Conservation (phyloP, 1,140 invertebrate genomes). For the Idris sp. region DNA sequence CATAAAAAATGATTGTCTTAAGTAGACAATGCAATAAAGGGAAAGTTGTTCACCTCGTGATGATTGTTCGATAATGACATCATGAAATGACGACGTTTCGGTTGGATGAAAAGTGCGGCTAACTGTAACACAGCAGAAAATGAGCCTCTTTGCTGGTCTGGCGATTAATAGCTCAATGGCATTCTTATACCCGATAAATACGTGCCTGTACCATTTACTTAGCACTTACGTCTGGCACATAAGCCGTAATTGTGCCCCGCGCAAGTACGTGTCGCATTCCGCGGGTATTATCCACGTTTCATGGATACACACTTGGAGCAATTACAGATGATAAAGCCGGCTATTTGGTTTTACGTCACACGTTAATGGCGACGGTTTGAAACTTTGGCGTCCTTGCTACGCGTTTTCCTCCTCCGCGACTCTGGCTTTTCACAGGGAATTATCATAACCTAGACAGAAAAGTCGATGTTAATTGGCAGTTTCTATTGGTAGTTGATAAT, state of each 20-base stretch:
- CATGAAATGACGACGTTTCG: slow-evolving; percentile 56
- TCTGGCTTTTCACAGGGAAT: too few species aligned
- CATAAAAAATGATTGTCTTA: too few species aligned
- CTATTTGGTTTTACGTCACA: slow-evolving; percentile 50
- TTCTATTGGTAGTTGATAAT: not conserved
- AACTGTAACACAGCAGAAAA: slow-evolving; percentile 49
- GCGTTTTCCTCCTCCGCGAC: not conserved
- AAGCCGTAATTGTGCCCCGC: slow-evolving; percentile 46
- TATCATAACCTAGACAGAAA: slow-evolving; percentile 6
- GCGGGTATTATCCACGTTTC: slow-evolving; percentile 47
- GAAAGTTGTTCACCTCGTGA: slow-evolving; percentile 63
- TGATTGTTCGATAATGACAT: slow-evolving; percentile 59
- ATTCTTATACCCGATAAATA: slow-evolving; percentile 50
- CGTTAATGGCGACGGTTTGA: slow-evolving; percentile 34
- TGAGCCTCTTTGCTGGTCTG: slow-evolving; percentile 37
- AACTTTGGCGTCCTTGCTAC: slow-evolving; percentile 29
- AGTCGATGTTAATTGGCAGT: slow-evolving; percentile 3
- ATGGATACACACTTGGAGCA: slow-evolving; percentile 52
- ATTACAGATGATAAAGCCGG: slow-evolving; percentile 53
- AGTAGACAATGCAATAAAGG: slow-evolving; percentile 54
- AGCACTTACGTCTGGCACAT: slow-evolving; percentile 41
- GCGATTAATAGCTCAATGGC: slow-evolving; percentile 57
- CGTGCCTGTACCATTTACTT: slow-evolving; percentile 52
- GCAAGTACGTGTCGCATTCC: slow-evolving; percentile 46
- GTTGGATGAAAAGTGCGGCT: slow-evolving; percentile 44